Evolutionary conservation across 2,113 vertebrate genomes (phyloP).

Genomic region (Empidonax alnorum): DNA sequence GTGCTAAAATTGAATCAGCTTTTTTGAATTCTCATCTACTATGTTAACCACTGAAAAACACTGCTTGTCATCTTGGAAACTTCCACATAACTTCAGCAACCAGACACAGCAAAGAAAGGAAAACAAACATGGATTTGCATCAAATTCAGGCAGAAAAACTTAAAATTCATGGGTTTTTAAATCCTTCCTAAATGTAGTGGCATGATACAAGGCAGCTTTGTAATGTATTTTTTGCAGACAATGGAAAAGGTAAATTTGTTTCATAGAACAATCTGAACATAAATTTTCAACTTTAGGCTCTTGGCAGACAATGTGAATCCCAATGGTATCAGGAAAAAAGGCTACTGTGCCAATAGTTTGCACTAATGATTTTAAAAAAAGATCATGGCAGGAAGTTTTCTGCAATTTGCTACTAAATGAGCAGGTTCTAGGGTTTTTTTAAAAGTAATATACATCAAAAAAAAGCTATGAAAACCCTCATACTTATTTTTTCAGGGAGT

Average conservation of each 20-base stretch:
- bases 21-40: neutral
- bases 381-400: neutral
- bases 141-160: neutral
- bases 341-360: neutral
- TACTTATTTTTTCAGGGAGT: neutral
- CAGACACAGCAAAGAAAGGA: neutral
- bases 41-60: neutral
- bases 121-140: neutral
- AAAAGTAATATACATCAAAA: neutral
- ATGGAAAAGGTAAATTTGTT: neutral
- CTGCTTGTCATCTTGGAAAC: neutral
- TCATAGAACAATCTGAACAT: neutral
- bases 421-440: neutral
- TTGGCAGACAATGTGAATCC: neutral
- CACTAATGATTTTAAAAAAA: neutral
- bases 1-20: neutral
- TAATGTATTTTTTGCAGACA: neutral
- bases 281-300: neutral
- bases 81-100: neutral
- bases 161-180: accelerated
- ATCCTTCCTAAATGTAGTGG: neutral
- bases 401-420: neutral
- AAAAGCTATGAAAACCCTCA: neutral
- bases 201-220: neutral
- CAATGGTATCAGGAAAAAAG: neutral